Conservation (phyloP, 1,140 invertebrate genomes). For the Neocloeon triangulifer region DNA sequence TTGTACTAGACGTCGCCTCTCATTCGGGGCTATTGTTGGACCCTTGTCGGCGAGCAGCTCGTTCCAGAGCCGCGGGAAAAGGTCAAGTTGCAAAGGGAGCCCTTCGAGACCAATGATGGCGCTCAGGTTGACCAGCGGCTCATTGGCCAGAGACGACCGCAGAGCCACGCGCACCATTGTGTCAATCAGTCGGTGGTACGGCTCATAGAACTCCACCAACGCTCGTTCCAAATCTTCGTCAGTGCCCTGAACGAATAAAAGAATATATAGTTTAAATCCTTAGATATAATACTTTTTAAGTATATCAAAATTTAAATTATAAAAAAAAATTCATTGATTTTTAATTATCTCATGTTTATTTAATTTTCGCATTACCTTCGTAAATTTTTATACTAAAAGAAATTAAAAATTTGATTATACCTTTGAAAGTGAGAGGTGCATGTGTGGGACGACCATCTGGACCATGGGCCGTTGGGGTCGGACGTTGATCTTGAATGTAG, state of each 20-base stretch:
- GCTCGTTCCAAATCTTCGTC: constrained; percentile 60
- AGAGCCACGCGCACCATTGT: constrained; percentile 73
- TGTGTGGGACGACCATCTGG: constrained; percentile 65
- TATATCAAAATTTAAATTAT: too few relatives aligned
- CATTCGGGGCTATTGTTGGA: constrained; percentile 22
- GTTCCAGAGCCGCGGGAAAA: constrained; percentile 67
- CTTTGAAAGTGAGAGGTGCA: constrained; percentile 47
- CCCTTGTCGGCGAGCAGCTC: constrained; percentile 55
- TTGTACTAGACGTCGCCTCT: constrained; percentile 51
- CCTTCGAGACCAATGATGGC: constrained; percentile 72
- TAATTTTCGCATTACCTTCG: too few relatives aligned
- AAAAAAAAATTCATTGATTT: too few relatives aligned
- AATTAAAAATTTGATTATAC: too few relatives aligned
- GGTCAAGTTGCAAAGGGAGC: constrained; percentile 54
- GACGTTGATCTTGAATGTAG: constrained; percentile 29
- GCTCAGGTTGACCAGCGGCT: constrained; percentile 53
- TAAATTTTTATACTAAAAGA: too few relatives aligned
- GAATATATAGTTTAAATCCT: constrained; percentile 3
- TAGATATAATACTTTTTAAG: too few relatives aligned
- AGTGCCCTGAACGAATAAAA: constrained; percentile 24
- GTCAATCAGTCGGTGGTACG: constrained; percentile 68
- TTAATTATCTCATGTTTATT: too few relatives aligned
- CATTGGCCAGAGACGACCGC: constrained; percentile 52
- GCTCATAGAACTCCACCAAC: constrained; percentile 50
- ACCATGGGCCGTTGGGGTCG: constrained; percentile 60